Evolutionary conservation across 2,888 invertebrate genomes (phyloP), one percentile per base, ranked within the genome.

Genomic region (Morpho deidamia): DNA sequence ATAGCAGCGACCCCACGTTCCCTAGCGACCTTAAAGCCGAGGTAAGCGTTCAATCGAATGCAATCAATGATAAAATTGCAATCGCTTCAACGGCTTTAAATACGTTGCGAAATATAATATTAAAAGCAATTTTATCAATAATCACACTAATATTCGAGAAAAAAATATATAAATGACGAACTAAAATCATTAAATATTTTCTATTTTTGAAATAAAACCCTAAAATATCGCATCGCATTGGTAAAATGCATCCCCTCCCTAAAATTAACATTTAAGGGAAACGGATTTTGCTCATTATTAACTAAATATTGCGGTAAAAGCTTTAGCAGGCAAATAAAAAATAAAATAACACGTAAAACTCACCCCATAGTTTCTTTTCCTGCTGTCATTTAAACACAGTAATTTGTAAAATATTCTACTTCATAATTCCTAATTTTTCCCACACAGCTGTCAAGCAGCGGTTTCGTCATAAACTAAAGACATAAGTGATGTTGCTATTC

Each of bases 281-380:
- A 76, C 67, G 60, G 47, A 61, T 64, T 68, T 77, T 78, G 72
- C 69, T 67, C 56, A 38, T 38, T 7, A 5, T 38, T 34, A 38
- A 23, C 35, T 8, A 35, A 1, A 11, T 9, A 35, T 44, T 23
- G 14, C n/a, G 8, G 1, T 8, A 10, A 37, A 40, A 33, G 8
- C 8, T 8, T 37, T 14, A n/a, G 9, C 10, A 1, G 12, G 1
- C 9, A 34, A 2, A 32, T 11, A 37, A 7, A 12, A 43, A 37
- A 48, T 11, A 10, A 11, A 33, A 35, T 11, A n/a, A 8, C 34
- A 12, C 38, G 66, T 56, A 53, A 46, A 71, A 91, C 92, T 92
- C 83, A 94, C 95, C 95, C 95, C 95, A 95, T 94, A 70, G 92
- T 92, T 90, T 94, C 94, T 90, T 94, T 94, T 90, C 94, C 94